phyloP scores from a whole-genome alignment of 2,888 invertebrate species.

The Pollenia amentaria region DNA sequence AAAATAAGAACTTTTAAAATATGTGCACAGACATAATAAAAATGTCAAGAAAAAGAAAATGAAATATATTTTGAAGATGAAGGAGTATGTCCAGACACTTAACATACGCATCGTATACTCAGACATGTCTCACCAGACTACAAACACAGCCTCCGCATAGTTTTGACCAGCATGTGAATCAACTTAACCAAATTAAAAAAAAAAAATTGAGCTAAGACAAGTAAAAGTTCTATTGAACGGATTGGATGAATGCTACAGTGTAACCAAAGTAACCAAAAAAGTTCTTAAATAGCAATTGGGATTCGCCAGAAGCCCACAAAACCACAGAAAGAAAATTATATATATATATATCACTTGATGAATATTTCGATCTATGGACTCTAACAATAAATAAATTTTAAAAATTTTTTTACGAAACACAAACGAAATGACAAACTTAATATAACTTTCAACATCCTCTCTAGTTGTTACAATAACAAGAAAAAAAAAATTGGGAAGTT shows the following conservation, averaged over 20 bases:
- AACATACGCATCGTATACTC: constrained; percentile 55
- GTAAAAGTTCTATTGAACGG: constrained; percentile 48
- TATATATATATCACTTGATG: no score
- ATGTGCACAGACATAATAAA: constrained; percentile 77
- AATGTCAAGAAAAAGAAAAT: constrained; percentile 76
- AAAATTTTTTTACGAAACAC: not conserved
- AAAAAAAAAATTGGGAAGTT: constrained; percentile 27
- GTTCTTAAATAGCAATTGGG: not conserved
- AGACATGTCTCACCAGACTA: constrained; percentile 56
- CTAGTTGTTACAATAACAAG: not conserved
- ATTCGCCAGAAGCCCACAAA: no score
- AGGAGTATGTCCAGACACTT: constrained; percentile 75
- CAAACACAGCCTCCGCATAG: constrained; percentile 62
- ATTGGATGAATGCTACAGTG: constrained; percentile 15
- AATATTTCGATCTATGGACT: not conserved
- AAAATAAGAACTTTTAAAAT: constrained; percentile 51
- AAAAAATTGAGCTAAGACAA: not conserved
- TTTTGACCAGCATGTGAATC: constrained; percentile 47
- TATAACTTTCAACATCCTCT: not conserved
- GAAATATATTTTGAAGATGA: constrained; percentile 74
- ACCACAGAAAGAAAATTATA: no score
- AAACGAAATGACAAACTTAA: constrained; percentile 20
- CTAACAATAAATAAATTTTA: not conserved
- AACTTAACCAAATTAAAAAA: constrained; percentile 16
- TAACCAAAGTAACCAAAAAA: no score